These are phyloP conservation scores for Scaeva pyrastri DNA, from an alignment of 2,888 invertebrate species.

Conservation along the genomic window DNA sequence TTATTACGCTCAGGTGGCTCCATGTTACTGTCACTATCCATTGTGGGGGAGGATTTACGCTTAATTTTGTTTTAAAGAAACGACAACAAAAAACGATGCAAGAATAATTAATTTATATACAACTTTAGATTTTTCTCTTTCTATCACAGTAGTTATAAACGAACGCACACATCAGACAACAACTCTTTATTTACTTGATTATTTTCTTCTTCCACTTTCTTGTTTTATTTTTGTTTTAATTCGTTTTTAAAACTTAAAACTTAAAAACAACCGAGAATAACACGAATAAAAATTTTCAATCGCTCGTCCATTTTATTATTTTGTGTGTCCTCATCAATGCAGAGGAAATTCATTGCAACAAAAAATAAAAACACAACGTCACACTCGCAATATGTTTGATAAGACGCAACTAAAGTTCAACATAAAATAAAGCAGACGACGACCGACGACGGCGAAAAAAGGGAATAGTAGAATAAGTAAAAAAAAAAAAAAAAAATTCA, in stretches of 20 bases:
- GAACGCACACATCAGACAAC: slow-evolving; percentile 29
- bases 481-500: slow-evolving; percentile 58
- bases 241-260: background rate
- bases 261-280: slow-evolving; percentile 67
- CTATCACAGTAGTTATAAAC: slow-evolving; percentile 58
- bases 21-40: slow-evolving; percentile 78
- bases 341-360: slow-evolving; percentile 59
- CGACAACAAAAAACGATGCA: slow-evolving; percentile 14
- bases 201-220: slow-evolving; percentile 1
- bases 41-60: slow-evolving; percentile 66
- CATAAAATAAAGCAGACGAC: slow-evolving; percentile 60
- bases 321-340: slow-evolving; percentile 48
- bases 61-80: slow-evolving; percentile 53
- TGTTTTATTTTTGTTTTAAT: slow-evolving; percentile 36
- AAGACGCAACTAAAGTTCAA: slow-evolving; percentile 51
- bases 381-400: slow-evolving; percentile 41
- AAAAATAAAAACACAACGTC: slow-evolving; percentile 54
- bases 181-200: slow-evolving; percentile 35
- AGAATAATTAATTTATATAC: slow-evolving; percentile 16
- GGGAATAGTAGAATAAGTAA: slow-evolving; percentile 63
- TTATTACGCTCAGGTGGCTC: slow-evolving; percentile 81
- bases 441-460: slow-evolving; percentile 55
- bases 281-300: slow-evolving; percentile 66
- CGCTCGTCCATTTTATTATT: slow-evolving; percentile 74
- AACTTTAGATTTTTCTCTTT: slow-evolving; percentile 48